Evolutionary conservation across 2,113 vertebrate species (phyloP), one percentile per base, ranked within the genome.

Genomic region (Micromys minutus): DNA sequence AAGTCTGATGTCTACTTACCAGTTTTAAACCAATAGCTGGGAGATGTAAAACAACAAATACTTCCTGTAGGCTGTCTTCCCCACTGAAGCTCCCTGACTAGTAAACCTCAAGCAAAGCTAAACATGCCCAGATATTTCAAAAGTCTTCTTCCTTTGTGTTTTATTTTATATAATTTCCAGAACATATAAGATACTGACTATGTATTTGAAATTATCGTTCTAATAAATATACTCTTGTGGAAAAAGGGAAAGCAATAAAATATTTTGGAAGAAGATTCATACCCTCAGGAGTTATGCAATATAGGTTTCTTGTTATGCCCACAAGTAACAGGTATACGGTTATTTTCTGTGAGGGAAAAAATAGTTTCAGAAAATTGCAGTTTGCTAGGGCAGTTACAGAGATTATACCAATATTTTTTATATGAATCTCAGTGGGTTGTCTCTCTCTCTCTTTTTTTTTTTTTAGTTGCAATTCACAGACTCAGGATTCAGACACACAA

Each of bases 241-340:
- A 59, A 93, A 91, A 85, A 6, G 63, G n/a, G 21, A 55, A 95
- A 92, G 90, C 90, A 95, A 57, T 71, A 45, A 47, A 95, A 86
- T 22, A 96, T 92, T 91, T 94, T 96, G 74, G 13, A 61, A 9
- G 0, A 89, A 97, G 76, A 97, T 77, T 98, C 75, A 85, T 47
- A 75, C 31, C 16, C 87, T 94, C 55, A 75, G 90, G 85, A 90
- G 75, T 89, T 91, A 89, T 85, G 36, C 42, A 97, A 96, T 88
- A 13, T 0, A 31, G 63, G 47, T 59, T 61, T 96, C 77, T 95
- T 89, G 93, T 87, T 94, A 77, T 4, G 19, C 39, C n/a, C 15
- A 5, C 19, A 61, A 83, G n/a, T 61, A 15, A 83, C 24, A 83
- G n/a, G 80, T 45, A 61, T 42, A 61, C 61, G 24, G 61, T 79